Conservation (phyloP, 92 coral and sea anemone species). For the Plumapathes pennacea region DNA sequence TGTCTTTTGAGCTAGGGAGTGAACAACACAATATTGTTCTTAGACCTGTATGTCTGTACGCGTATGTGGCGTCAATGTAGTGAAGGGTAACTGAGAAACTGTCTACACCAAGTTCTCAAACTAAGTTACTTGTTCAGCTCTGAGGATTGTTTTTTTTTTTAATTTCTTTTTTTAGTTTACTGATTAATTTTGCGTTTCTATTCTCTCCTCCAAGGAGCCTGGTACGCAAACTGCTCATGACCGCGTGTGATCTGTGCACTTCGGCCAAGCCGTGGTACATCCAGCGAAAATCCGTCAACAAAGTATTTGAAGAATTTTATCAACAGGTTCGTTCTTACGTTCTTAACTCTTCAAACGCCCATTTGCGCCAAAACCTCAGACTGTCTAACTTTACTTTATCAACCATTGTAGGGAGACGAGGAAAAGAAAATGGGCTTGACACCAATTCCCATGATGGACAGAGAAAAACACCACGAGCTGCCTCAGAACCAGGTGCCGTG, state of each 20-base stretch:
- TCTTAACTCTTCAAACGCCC: background rate
- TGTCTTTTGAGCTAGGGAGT: no score
- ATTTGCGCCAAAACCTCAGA: background rate
- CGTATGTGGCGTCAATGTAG: no score
- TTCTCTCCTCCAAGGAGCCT: conserved; percentile 50
- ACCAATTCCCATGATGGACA: conserved; percentile 90
- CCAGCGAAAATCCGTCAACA: conserved; percentile 78
- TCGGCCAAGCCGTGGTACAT: conserved; percentile 89
- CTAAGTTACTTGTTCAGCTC: no score
- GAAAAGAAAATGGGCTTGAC: conserved; percentile 77
- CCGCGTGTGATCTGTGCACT: conserved; percentile 88
- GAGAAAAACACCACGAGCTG: conserved; percentile 74
- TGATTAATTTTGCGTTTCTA: no score
- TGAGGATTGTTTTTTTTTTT: no score
- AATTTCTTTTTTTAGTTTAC: no score
- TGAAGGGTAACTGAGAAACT: no score
- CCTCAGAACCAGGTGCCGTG: conserved; percentile 94
- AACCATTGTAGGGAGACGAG: conserved; percentile 73
- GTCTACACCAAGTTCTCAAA: no score
- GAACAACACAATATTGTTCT: no score
- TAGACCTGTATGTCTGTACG: no score
- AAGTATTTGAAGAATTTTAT: conserved; percentile 90
- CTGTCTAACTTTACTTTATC: background rate
- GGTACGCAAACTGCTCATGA: conserved; percentile 76
- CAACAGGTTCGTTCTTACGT: conserved; percentile 57